phyloP scores from a whole-genome alignment of 2,113 vertebrate species.

The Azemiops feae region DNA sequence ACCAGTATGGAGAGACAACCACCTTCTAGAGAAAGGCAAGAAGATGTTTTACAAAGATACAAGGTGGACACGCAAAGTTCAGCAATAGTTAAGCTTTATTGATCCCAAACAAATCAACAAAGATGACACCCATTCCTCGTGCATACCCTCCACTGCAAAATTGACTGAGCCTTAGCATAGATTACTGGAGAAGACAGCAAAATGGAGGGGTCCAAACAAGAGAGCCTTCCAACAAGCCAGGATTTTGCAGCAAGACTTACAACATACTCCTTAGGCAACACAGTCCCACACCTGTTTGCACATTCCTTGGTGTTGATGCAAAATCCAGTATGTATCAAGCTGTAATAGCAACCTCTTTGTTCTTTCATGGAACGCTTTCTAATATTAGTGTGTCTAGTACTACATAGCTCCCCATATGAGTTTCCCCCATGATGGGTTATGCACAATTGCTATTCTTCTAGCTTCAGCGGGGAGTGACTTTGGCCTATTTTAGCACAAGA shows the following conservation, averaged over 20 bases:
- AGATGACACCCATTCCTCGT: not conserved
- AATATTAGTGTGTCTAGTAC: not conserved
- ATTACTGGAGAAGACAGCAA: not conserved
- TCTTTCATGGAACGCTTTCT: not conserved
- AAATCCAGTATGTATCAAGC: not conserved
- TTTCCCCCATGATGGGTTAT: not conserved
- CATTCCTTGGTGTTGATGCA: not conserved
- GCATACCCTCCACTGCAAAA: not conserved
- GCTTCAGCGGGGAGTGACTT: not conserved
- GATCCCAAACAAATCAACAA: not conserved
- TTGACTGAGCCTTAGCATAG: not conserved
- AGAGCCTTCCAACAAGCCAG: not conserved
- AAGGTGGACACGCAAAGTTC: not conserved
- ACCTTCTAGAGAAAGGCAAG: not conserved
- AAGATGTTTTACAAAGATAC: not conserved
- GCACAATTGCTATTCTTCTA: not conserved
- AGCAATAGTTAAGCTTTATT: not conserved
- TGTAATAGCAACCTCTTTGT: not conserved
- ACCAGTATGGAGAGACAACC: not conserved
- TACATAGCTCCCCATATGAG: not conserved
- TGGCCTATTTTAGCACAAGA: not conserved
- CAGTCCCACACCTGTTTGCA: not conserved
- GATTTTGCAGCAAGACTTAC: not conserved
- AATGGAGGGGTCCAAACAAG: not conserved
- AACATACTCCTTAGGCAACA: not conserved